A percentile compares a stretch with the other conserved stretches of the same genome.
Evolutionary conservation across 2,113 vertebrate species (phyloP).

Genomic region (Semnornis frantzii): DNA sequence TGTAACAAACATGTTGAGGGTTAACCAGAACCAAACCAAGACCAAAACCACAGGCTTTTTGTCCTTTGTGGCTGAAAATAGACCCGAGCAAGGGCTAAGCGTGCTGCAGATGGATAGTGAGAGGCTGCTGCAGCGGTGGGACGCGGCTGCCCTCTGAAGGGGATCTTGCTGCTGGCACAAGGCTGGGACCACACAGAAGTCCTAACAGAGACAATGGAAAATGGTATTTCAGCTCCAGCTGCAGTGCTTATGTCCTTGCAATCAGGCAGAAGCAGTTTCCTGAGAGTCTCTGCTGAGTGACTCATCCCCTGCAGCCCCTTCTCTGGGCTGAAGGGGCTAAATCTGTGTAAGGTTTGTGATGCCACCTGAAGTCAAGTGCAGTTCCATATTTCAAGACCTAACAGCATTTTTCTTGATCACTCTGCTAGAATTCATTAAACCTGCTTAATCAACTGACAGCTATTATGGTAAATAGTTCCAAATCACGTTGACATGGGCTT

Average conservation of each 20-base stretch:
- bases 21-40: background rate
- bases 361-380: background rate
- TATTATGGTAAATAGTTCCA: background rate
- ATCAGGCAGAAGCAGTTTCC: background rate
- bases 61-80: background rate
- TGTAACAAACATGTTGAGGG: background rate
- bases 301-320: no score
- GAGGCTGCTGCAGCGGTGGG: background rate
- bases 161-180: no score
- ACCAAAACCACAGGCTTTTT: background rate
- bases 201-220: background rate
- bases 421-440: background rate
- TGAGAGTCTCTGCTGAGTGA: no score
- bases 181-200: background rate
- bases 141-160: background rate
- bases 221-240: background rate
- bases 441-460: background rate
- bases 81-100: no score
- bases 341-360: accelerated
- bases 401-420: background rate
- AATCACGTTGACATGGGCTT: background rate
- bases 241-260: background rate
- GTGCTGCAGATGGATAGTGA: background rate
- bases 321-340: background rate
- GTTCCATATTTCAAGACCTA: background rate